Conservation (phyloP, 2,797 vertebrate genomes). For the Smutsia gigantea region DNA sequence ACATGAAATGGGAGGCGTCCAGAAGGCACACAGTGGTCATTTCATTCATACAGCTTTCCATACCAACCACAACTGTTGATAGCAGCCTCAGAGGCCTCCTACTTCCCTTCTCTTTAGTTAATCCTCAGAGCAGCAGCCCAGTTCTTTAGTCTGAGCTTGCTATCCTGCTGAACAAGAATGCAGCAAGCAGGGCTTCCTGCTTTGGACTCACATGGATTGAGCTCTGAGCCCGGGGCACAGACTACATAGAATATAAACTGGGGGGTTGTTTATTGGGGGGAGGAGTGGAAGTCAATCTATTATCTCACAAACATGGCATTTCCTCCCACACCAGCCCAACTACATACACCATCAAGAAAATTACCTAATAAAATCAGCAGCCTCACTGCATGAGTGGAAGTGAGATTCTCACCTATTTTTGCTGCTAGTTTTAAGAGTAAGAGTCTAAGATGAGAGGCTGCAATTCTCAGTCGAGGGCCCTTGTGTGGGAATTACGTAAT, state of each 20-base stretch:
- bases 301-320: background rate
- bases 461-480: conserved; percentile 38
- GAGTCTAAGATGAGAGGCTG: conserved; percentile 30
- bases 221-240: background rate
- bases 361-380: conserved; percentile 46
- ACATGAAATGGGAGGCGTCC: background rate
- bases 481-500: conserved; percentile 72
- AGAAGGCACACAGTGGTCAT: background rate
- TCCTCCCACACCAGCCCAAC: conserved; percentile 4
- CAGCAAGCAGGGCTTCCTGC: background rate
- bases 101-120: background rate
- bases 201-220: background rate
- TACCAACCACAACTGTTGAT: background rate
- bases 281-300: background rate
- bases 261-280: background rate
- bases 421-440: conserved; percentile 53
- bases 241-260: background rate
- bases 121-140: background rate
- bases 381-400: conserved; percentile 10
- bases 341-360: background rate
- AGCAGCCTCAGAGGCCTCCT: background rate
- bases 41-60: background rate
- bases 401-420: conserved; percentile 66
- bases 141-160: background rate
- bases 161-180: background rate